Base-by-base conservation (phyloP, 1,140 invertebrate genomes). In the Acromyrmex echinatior region DNA sequence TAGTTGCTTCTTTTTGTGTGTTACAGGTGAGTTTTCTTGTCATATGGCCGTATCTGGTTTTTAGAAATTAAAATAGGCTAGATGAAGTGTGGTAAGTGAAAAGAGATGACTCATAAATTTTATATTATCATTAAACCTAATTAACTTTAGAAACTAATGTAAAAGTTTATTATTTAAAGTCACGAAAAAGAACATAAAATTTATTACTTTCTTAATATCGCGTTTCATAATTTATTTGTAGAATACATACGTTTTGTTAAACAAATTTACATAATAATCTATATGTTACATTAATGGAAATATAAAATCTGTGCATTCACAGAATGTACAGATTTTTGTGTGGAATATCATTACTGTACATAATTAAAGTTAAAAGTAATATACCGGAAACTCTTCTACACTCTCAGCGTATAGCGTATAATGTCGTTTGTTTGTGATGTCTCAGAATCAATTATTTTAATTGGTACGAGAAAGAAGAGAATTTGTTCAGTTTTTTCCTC, bases 1-100 rank as follows among this genome's bases (percentile, higher is more conserved):
- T 39, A 84, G 49, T 65, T 25, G 12, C 49, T 85, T 71, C 56
- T 35, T 80, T 73, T 73, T 84, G 60, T 91, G n/a, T 91, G 89
- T 91, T 90, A 0, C 71, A 90, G 81, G 89, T 86, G 45, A 91
- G 89, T 88, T 86, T 79, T 31, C 1, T 35, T 25, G n/a, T 14
- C 35, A 28, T 12, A 12, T 28, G 6, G 14, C 35, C 3, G 16
- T 60, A 60, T 12, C 3, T 74, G 31, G 9, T 84, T 62, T 63
- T 7, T 63, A 84, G 2, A 31, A 25, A 25, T 76, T 35, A 62
- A 63, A 62, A 62, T 53, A 49, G 2, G 5, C 21, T 16, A 16
- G 16, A 71, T 10, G 53, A 51, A 16, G 2, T 16, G 66, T 45
- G 68, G 80, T 84, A 58, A 84, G 80, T 76, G 70, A 74, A 45